Conservation (phyloP, 2,888 invertebrate species). For the Oxytorus armatus region DNA sequence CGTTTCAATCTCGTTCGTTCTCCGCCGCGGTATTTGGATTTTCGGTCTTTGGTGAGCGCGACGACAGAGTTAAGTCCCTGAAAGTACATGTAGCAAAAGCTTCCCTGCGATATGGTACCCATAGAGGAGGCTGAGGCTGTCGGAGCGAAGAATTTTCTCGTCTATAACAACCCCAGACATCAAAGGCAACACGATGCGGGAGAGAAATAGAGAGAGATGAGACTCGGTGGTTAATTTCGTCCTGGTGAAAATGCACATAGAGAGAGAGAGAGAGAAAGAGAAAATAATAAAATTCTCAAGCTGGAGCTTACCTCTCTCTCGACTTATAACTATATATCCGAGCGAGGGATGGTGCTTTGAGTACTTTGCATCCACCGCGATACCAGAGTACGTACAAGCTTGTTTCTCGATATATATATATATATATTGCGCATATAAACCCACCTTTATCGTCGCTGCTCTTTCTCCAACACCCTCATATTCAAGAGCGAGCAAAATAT, state of each 20-base stretch:
- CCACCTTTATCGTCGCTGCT: conserved; percentile 22
- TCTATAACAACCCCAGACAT: conserved; percentile 55
- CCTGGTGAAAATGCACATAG: conserved; percentile 34
- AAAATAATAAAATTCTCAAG: neutral
- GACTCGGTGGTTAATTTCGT: conserved; percentile 57
- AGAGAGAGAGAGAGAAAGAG: neutral
- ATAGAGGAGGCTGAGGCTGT: conserved; percentile 23
- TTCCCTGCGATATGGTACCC: neutral
- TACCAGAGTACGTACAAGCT: conserved; percentile 45
- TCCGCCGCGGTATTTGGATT: conserved; percentile 6
- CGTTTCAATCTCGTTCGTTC: too few relatives aligned
- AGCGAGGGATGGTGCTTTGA: conserved; percentile 46
- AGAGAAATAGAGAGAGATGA: conserved; percentile 7
- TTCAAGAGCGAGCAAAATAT: conserved; percentile 21
- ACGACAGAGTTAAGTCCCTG: conserved; percentile 15
- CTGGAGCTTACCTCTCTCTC: neutral
- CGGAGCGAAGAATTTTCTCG: conserved; percentile 56
- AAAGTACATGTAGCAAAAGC: conserved; percentile 10
- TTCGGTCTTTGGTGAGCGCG: neutral
- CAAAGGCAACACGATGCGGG: conserved; percentile 40
- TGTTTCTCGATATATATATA: conserved; percentile 14
- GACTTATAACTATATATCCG: neutral
- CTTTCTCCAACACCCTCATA: conserved; percentile 7
- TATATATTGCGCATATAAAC: conserved; percentile 16
- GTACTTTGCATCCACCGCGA: conserved; percentile 52